Percentiles rank a stretch among this genome's conserved stretches.
Evolutionary conservation across 2,113 vertebrate genomes (phyloP).

Genomic region (Chaetorhynchus papuensis): DNA sequence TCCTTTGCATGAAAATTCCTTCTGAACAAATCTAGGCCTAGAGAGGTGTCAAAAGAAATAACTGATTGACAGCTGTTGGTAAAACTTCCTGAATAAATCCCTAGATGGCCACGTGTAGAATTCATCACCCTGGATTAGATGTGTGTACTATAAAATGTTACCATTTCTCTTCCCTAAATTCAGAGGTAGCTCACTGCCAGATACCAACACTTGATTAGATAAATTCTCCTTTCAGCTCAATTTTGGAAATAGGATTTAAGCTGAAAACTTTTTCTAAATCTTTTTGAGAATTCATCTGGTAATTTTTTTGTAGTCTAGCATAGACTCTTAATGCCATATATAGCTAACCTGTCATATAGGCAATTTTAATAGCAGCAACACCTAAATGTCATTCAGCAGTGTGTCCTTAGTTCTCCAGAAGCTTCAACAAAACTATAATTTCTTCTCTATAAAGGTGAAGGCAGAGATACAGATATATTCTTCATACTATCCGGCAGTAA

Average conservation of each 20-base stretch:
- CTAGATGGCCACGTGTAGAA: neutral
- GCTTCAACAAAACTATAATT: neutral
- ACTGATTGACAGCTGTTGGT: neutral
- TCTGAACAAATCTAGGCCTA: neutral
- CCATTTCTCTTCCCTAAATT: neutral
- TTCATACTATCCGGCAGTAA: neutral
- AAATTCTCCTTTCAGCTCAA: neutral
- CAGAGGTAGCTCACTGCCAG: neutral
- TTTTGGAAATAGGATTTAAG: neutral
- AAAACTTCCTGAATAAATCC: neutral
- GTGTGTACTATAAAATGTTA: accelerated
- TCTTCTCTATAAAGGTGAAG: neutral
- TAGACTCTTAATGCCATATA: neutral
- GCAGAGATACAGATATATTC: neutral
- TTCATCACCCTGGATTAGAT: neutral
- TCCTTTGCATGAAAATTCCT: neutral
- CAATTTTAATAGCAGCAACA: neutral
- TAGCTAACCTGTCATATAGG: neutral
- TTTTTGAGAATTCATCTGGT: neutral
- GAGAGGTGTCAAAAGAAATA: neutral
- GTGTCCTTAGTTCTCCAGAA: neutral
- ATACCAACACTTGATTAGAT: neutral
- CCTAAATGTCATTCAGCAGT: neutral
- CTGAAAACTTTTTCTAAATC: neutral
- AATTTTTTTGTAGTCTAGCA: neutral